Base-by-base conservation (phyloP, 1,140 invertebrate species). In the Sminthurides bifidus region DNA sequence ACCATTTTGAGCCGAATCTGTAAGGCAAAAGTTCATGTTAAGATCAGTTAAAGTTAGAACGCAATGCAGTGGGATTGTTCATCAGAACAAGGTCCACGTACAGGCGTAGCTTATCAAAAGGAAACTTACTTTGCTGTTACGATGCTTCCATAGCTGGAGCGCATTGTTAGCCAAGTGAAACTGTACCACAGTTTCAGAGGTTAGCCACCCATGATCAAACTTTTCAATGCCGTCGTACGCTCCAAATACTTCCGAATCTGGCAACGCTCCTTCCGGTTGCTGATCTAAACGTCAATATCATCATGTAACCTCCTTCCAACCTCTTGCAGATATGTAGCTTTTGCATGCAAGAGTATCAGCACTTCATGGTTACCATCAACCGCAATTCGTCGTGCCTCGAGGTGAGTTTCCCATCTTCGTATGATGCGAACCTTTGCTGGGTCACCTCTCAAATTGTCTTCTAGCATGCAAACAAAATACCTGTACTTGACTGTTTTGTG, bases 191-290 rank as follows among this genome's bases (percentile, higher is more conserved):
- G 82, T 84, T 69, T 93, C 87, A 54, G 81, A 77, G 24, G 83
- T 91, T 1, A 95, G 72, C 91, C 91, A 95, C 0, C 91, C 91
- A 48, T 78, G 77, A 65, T 85, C 82, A 12, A 89, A 73, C 60
- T 77, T 79, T 27, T 74, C 72, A 35, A 73, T 72, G 19, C 77
- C 75, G 67, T 80, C 78, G 69, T 79, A 76, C 58, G 75, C 74
- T 17, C 86, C 83, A 72, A 85, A 85, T 29, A 72, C 54, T 15
- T 67, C 63, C 21, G 24, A 10, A 3, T 17, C 21, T 14, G 40
- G 15, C 21, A 6, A 8, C 21, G 10, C 6, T 19, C 6, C 17
- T 43, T 33, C 45, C 54, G 44, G 27, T 30, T 15, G 33, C 4
- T 12, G 10, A 10, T 29, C 30, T 50, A 55, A 15, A 43, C 17